Evolutionary conservation across 1,140 invertebrate genomes (phyloP).

Genomic region (Papilio xuthus): DNA sequence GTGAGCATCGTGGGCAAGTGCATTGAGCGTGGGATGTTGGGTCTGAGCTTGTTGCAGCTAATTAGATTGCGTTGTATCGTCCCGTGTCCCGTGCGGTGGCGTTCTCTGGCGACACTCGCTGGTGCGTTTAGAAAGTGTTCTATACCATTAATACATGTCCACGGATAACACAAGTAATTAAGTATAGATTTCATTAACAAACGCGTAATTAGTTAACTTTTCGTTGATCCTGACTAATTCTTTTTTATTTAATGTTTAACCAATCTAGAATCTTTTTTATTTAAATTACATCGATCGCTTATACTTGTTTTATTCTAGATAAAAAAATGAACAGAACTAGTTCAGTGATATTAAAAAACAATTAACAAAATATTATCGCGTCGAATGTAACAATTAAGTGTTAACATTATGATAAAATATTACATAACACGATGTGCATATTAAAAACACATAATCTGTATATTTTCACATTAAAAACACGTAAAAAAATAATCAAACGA

Average conservation of each 20-base stretch:
- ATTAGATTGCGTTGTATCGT: background rate
- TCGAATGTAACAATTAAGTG: background rate
- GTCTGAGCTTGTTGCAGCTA: background rate
- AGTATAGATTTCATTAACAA: background rate
- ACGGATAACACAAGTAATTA: background rate
- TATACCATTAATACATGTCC: background rate
- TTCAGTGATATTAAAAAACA: background rate
- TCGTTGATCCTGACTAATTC: background rate
- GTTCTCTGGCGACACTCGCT: background rate
- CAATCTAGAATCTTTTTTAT: too few relatives aligned
- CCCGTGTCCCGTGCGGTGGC: background rate
- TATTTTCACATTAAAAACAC: background rate
- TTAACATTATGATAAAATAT: background rate
- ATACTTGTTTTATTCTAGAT: background rate
- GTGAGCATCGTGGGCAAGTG: background rate
- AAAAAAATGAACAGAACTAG: background rate
- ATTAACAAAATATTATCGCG: background rate
- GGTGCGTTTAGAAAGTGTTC: background rate
- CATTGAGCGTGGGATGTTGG: background rate
- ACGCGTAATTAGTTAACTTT: background rate
- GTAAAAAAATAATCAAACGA: background rate
- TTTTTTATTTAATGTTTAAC: too few relatives aligned
- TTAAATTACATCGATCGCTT: background rate
- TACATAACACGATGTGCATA: background rate
- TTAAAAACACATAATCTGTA: background rate